Base-by-base conservation (phyloP, 2,888 invertebrate genomes). In the Dorcus parallelipipedus region DNA sequence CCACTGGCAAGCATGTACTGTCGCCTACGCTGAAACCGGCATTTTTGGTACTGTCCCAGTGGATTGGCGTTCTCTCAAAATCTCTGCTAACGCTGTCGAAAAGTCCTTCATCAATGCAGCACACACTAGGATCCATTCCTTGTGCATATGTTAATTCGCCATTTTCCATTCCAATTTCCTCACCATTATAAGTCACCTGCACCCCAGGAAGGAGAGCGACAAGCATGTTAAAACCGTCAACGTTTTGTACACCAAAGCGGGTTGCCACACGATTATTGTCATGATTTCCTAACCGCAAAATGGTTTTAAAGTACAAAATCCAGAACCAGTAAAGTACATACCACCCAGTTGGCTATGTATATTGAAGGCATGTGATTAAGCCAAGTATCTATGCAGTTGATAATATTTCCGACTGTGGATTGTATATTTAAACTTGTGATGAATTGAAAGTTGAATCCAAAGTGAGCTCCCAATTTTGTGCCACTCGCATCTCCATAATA, bases 121-220 rank as follows among this genome's bases (percentile, higher is more conserved):
- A 76, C 0, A 83, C 87, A 9, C 79, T 80, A 0, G 86, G 85
- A 75, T 88, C 87, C 39, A 82, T 59, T 0, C 77, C 75, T 69
- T 81, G 74, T 40, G 77, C 75, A 68, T 73, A 82, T 0, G 80
- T 78, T 9, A 85, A 82, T 39, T 78, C 76, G 48, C 79, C 78
- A 69, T 90, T 84, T 62, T 80, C 73, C 86, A 90, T 86, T 0
- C 87, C 91, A 49, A 93, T 83, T 78, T 92, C 91, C 69, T 93
- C 91, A 3, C 91, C 93, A 80, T 95, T 91, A 72, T 96, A 96
- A 0, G 92, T 90, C 7, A 95, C 86, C 20, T 89, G 86, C 3
- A 93, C 85, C 43, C 96, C 96, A 2, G 94, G 95, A 54, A 96
- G 79, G 14, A 94, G 81, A 72, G 93, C 80, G 14, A 87, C 80